Base-by-base conservation (phyloP, 2,797 vertebrate species). In the Myotis vivesi region DNA sequence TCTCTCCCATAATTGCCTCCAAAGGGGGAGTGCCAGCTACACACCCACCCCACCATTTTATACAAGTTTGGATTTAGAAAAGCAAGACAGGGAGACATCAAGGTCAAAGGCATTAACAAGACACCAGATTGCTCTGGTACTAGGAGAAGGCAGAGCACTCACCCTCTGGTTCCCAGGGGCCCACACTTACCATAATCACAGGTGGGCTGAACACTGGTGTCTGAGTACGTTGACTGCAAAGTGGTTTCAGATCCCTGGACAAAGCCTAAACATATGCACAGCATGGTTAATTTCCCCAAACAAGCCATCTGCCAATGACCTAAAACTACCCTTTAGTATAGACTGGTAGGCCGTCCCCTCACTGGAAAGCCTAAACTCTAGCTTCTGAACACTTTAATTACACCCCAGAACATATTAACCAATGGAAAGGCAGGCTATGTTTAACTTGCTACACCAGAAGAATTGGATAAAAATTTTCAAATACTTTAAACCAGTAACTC, bases 161-260 rank as follows among this genome's bases (percentile, higher is more conserved):
- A 36, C 23, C 17, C 64, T 53, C 62, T 38, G 28, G 30, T 55
- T 91, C 57, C 83, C 46, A 49, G 73, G 51, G 53, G 36, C 20
- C 84, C 91, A 79, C 53, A 97, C 97, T 97, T 94, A 97, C 97
- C 97, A 59, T 97, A 97, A 82, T 97, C 97, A 94, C 97, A 96
- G 88, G 97, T 97, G 44, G 97, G 97, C 80, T 97, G 97, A 51
- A 97, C 71, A 0, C 96, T 97, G 13, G 92, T 95, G 44, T 97
- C 97, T 11, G 96, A 96, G 81, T 96, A 97, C 1, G 97, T 97
- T 0, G 97, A 97, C 88, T 97, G 97, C 94, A 97, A 84, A 96
- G 97, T 97, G 51, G 97, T 97, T 94, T 97, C 97, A 73, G 97
- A 97, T 96, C 97, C 97, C 69, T 97, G 97, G 93, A 97, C 97